Evolutionary conservation across 2,888 invertebrate genomes (phyloP).

Genomic region (Cerastis rubricosa): DNA sequence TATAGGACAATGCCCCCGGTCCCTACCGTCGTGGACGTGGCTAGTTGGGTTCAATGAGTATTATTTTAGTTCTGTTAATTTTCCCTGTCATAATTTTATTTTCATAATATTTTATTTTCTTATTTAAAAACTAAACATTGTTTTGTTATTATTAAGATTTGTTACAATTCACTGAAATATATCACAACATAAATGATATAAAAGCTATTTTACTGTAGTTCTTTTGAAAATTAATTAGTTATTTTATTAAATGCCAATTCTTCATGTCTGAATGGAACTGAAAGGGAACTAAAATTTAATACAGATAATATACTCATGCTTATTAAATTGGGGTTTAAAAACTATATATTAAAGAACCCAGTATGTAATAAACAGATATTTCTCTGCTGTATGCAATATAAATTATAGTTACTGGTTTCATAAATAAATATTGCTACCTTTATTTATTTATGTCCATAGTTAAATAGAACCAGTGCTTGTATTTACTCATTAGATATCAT

Average conservation of each 20-base stretch:
- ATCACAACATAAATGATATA: constrained; percentile 30
- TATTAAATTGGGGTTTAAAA: neutral
- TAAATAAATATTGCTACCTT: neutral
- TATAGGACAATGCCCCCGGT: constrained; percentile 54
- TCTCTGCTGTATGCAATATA: neutral
- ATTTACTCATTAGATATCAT: constrained; percentile 40
- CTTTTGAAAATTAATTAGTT: constrained; percentile 1
- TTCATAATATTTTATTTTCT: constrained; percentile 32
- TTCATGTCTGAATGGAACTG: neutral
- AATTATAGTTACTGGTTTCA: neutral
- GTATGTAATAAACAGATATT: neutral
- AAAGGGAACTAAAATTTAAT: neutral
- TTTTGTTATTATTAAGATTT: constrained; percentile 59
- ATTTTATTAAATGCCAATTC: neutral
- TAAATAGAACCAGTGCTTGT: constrained; percentile 40
- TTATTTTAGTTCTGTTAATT: constrained; percentile 59
- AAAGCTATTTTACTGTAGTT: constrained; percentile 36
- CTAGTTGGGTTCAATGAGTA: constrained; percentile 56
- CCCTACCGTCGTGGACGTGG: constrained; percentile 51
- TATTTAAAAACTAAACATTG: constrained; percentile 47
- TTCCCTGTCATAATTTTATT: constrained; percentile 22
- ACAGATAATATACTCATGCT: neutral
- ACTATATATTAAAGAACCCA: neutral
- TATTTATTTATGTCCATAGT: neutral
- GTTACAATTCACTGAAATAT: constrained; percentile 52